Evolutionary conservation across 2,113 vertebrate genomes (phyloP).

Genomic region (Ia io): DNA sequence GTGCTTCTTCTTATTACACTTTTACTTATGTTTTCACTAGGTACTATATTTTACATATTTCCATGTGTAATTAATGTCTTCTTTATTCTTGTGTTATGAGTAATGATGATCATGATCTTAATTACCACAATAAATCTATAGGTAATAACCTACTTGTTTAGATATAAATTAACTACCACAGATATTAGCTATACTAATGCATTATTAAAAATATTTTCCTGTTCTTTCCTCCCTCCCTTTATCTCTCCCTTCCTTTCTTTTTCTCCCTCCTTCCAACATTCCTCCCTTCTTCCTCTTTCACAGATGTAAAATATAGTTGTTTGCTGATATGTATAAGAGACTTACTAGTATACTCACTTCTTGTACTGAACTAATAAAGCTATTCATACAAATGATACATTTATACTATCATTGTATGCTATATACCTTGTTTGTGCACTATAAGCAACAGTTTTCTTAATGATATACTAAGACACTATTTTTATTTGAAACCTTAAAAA

Average conservation of each 20-base stretch:
- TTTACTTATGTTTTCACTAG: constrained; percentile 13
- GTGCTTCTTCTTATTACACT: neutral
- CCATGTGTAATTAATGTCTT: neutral
- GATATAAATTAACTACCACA: neutral
- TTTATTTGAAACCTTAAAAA: neutral
- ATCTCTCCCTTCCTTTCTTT: neutral
- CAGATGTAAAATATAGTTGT: neutral
- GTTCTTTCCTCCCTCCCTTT: neutral
- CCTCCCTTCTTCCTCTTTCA: neutral
- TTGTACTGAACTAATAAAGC: neutral
- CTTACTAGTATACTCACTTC: neutral
- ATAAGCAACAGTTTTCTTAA: neutral
- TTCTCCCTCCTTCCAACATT: neutral
- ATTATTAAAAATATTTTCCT: neutral
- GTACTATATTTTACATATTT: neutral
- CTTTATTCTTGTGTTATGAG: neutral
- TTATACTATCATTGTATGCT: neutral
- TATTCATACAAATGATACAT: neutral
- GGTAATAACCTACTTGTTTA: neutral
- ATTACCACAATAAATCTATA: neutral
- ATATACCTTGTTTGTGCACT: neutral
- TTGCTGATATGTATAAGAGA: neutral
- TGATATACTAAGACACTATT: neutral
- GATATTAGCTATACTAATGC: neutral
- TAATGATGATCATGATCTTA: neutral